Evolutionary conservation across 2,888 invertebrate genomes (phyloP).

Genomic region (Hofmannophila pseudospretella): DNA sequence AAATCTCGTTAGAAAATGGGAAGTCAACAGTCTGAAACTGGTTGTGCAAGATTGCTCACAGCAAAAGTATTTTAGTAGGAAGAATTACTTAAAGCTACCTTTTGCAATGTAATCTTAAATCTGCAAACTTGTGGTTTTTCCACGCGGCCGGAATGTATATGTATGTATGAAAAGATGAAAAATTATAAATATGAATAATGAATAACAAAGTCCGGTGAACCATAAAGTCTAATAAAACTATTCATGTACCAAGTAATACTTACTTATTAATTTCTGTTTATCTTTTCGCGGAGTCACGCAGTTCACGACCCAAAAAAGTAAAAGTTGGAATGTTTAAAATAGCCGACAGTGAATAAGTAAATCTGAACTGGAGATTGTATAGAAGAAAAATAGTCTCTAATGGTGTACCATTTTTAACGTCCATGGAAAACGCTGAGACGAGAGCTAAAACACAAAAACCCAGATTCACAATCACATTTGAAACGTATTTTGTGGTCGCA

Average conservation of each 20-base stretch:
- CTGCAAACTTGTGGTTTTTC: no score
- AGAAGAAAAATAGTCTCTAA: constrained; percentile 16
- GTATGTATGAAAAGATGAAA: no score
- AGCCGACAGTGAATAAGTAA: constrained; percentile 28
- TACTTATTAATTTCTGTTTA: constrained; percentile 18
- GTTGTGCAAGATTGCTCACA: constrained; percentile 40
- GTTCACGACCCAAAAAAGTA: constrained; percentile 48
- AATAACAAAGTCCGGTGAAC: no score
- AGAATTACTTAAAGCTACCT: not conserved
- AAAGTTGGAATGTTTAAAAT: constrained; percentile 44
- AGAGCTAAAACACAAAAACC: constrained; percentile 30
- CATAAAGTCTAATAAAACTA: no score
- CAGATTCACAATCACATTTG: constrained; percentile 31
- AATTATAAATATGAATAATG: no score
- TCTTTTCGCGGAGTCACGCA: constrained; percentile 36
- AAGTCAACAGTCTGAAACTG: constrained; percentile 58
- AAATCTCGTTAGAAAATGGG: constrained; percentile 75
- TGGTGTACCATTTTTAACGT: constrained; percentile 24
- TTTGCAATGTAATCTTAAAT: not conserved
- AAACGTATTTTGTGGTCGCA: constrained; percentile 39
- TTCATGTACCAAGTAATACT: no score
- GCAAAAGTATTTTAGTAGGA: constrained; percentile 42
- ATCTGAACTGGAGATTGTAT: constrained; percentile 25
- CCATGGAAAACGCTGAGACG: constrained; percentile 14
- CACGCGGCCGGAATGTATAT: no score